These are phyloP conservation scores for Drosophila testacea DNA, from an alignment of 2,888 invertebrate genomes.

Conservation along the genomic window DNA sequence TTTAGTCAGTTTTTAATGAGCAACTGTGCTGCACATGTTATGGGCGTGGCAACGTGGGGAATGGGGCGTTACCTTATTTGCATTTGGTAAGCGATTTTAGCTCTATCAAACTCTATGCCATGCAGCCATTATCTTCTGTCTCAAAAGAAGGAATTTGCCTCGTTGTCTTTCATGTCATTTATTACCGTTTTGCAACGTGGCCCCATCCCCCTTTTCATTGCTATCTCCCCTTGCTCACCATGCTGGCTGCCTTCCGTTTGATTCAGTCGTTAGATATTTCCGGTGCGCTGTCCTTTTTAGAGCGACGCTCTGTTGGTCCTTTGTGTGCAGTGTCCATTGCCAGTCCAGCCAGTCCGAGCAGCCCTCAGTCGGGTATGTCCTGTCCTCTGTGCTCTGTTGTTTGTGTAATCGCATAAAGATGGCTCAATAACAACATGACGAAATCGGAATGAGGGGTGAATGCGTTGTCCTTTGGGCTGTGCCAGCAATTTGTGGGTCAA, in stretches of 20 bases:
- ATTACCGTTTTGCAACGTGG: constrained; percentile 60
- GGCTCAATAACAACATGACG: constrained; percentile 74
- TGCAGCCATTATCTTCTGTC: constrained; percentile 37
- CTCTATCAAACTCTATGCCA: constrained; percentile 40
- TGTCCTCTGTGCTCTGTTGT: constrained; percentile 47
- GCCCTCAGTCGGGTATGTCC: constrained; percentile 17
- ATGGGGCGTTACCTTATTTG: constrained; percentile 58
- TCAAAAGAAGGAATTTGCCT: constrained; percentile 67
- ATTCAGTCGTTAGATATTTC: constrained; percentile 79
- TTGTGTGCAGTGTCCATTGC: constrained; percentile 57
- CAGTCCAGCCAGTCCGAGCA: constrained; percentile 19
- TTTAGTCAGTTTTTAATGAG: constrained; percentile 75
- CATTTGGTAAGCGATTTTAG: constrained; percentile 69
- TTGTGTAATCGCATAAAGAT: constrained; percentile 77
- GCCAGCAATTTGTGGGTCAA: constrained; percentile 78
- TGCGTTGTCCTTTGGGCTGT: constrained; percentile 47
- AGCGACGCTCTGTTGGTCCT: constrained; percentile 57
- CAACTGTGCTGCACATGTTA: constrained; percentile 61
- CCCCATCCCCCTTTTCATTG: not conserved
- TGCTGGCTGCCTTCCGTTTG: constrained; percentile 54
- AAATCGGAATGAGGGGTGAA: constrained; percentile 38
- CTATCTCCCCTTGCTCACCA: constrained; percentile 1
- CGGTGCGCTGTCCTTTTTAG: constrained; percentile 73
- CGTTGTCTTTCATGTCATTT: constrained; percentile 74
- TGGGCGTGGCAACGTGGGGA: constrained; percentile 22